Conservation (phyloP, 1,140 invertebrate species). For the Brevipalpus yothersi region DNA sequence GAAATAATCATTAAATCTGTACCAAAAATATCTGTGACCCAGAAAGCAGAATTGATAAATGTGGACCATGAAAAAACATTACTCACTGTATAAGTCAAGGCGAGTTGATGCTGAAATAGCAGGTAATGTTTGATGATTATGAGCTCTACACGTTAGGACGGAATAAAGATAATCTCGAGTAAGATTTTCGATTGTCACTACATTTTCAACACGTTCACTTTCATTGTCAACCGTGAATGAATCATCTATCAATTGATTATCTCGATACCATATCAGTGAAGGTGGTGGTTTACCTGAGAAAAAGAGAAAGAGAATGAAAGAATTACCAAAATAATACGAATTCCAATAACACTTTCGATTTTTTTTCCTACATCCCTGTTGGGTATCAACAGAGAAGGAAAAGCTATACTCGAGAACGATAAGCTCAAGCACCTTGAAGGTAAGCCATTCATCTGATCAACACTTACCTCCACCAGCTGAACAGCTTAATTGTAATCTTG, state of each 20-base stretch:
- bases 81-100: conserved; percentile 18
- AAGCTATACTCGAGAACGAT: background rate
- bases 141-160: conserved; percentile 55
- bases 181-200: conserved; percentile 42
- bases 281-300: conserved; percentile 15
- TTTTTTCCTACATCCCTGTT: background rate
- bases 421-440: background rate
- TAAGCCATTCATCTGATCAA: too few species aligned
- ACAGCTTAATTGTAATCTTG: background rate
- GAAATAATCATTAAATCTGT: too few species aligned
- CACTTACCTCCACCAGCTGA: background rate
- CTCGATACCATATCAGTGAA: conserved; percentile 16
- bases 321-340: background rate
- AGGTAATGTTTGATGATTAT: conserved; percentile 46
- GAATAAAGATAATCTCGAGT: conserved; percentile 46
- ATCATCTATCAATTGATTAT: conserved; percentile 13
- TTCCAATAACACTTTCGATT: background rate
- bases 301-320: background rate
- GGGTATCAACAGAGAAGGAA: background rate
- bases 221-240: conserved; percentile 10
- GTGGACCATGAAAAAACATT: background rate
- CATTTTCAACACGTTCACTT: conserved; percentile 18
- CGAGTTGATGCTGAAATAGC: conserved; percentile 14
- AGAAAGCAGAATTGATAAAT: background rate
- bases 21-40: background rate